Evolutionary conservation across 2,113 vertebrate species (phyloP).

Genomic region (Labeo catla): DNA sequence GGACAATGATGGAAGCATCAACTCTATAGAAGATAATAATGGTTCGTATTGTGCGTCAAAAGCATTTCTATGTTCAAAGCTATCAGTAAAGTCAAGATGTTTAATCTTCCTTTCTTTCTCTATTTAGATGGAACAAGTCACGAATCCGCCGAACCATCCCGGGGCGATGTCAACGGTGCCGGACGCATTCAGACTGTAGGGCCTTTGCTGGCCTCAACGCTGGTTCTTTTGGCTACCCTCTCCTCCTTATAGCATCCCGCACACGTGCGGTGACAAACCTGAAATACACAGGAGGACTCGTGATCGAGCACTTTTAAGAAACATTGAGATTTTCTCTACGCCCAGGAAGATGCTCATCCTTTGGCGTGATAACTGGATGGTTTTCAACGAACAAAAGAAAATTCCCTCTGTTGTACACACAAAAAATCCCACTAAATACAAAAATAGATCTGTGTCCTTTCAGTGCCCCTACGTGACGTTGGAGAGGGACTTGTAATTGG

Average conservation of each 20-base stretch:
- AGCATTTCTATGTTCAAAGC: conserved; percentile 62
- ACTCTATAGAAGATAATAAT: conserved; percentile 98
- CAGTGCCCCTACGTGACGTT: conserved; percentile 16
- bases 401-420: not conserved
- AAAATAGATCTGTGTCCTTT: conserved; percentile 55
- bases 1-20: conserved; percentile 97
- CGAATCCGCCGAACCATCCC: conserved; percentile 94
- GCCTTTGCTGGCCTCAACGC: conserved; percentile 82
- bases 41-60: conserved; percentile 85
- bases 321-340: conserved; percentile 64
- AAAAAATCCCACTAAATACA: conserved; percentile 34
- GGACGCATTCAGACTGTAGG: conserved; percentile 78
- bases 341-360: conserved; percentile 78
- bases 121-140: conserved; percentile 91
- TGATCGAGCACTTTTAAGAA: conserved; percentile 75
- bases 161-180: conserved; percentile 83
- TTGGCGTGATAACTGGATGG: conserved; percentile 14
- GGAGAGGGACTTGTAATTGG: conserved; percentile 37
- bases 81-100: not conserved
- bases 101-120: not conserved
- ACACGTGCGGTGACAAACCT: conserved; percentile 51
- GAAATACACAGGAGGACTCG: conserved; percentile 66
- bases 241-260: conserved; percentile 91
- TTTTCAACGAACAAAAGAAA: conserved; percentile 27
- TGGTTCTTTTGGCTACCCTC: conserved; percentile 88